Evolutionary conservation across 1,140 invertebrate genomes (phyloP), one percentile per base, ranked within the genome.

Genomic region (Heliconius congener): DNA sequence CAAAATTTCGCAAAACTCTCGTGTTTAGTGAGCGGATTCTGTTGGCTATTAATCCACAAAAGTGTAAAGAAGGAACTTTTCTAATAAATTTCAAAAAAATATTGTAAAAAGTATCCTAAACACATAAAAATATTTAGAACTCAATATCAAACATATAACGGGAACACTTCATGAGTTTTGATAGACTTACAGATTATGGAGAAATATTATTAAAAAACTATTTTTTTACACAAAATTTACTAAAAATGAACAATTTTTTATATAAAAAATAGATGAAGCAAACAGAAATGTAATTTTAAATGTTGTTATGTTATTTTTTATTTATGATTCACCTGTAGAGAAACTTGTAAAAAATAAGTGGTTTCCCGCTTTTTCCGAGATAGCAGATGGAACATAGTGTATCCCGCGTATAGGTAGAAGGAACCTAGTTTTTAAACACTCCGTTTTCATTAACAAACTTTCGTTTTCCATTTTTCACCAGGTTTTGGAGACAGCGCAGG

Each of bases 101-200:
- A 55, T 55, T 55, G 52, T 19, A 55, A 57, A 57, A 23, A 23
- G 9, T 23, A 23, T 57, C 55, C 55, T 57, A 23, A n/a, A 57
- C 55, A 57, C 3, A 66, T 66, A 27, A 66, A 66, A 27, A 66
- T 66, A 13, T 66, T 66, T 30, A 30, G 60, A 6, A 16, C 60
- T 66, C 13, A 0, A 66, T 66, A 66, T 66, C 13, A 66, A 66
- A 66, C 60, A 1, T 66, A 66, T n/a, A 66, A 66, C 60, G 27
- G 60, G 60, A 66, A 37, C 74, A 60, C 18, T 55, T 75, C 57
- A 57, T 66, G 34, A 16, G 9, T 46, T 75, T 75, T 66, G 55
- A 42, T 75, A 27, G 34, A 23, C 46, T 66, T 9, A 46, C 42
- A 46, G 42, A 0, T 46, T 46, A 46, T 46, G 3, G 39, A 74